Conservation (phyloP, 2,113 vertebrate genomes). For the Ploceus nigricollis region DNA sequence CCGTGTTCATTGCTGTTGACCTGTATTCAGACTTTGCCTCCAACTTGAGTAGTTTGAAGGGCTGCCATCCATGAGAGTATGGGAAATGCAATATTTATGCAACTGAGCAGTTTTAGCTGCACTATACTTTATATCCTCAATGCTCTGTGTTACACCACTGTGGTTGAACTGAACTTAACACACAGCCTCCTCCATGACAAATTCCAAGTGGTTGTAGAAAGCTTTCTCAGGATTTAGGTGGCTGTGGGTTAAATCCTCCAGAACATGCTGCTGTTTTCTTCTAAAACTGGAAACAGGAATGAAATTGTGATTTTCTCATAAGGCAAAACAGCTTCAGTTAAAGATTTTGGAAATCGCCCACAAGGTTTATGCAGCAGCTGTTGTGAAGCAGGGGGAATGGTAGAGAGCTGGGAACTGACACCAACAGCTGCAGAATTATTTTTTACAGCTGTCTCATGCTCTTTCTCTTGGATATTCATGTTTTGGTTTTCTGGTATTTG, state of each 20-base stretch:
- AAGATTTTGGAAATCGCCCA: slow-evolving; percentile 2
- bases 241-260: not conserved
- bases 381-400: not conserved
- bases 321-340: not conserved
- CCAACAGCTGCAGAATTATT: slow-evolving; percentile 26
- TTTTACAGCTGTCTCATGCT: not conserved
- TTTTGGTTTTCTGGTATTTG: not conserved
- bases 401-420: not conserved
- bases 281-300: not conserved
- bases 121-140: not conserved
- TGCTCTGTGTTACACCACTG: not conserved
- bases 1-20: not conserved
- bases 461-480: not conserved
- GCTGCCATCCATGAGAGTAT: not conserved
- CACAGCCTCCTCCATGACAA: not conserved
- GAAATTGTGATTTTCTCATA: not conserved
- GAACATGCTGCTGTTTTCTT: not conserved
- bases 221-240: not conserved
- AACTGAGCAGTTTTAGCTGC: not conserved
- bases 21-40: not conserved
- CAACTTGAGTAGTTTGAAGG: not conserved
- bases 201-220: not conserved
- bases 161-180: not conserved
- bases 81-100: not conserved
- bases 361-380: slow-evolving; percentile 10